Evolutionary conservation across 2,888 invertebrate species (phyloP).

Genomic region (Gonocerus acuteangulatus): DNA sequence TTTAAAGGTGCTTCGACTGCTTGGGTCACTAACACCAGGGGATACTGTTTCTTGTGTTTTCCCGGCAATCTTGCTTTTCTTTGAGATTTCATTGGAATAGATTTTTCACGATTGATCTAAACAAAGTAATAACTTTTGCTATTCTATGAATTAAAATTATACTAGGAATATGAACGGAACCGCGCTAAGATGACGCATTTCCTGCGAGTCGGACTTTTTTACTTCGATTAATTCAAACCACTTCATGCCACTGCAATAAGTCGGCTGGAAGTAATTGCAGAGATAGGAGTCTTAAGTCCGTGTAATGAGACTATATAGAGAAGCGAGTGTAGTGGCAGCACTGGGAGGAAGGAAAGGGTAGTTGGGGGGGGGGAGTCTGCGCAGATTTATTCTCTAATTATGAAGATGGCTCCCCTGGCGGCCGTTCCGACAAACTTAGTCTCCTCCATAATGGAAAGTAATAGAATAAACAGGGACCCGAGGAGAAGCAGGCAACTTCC

Average conservation of each 20-base stretch:
- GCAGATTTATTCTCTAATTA: slow-evolving; percentile 24
- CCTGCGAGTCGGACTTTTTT: not conserved
- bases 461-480: slow-evolving; percentile 19
- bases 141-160: no score
- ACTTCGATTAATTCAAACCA: no score
- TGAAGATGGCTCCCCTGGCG: slow-evolving; percentile 22
- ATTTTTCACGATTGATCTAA: no score
- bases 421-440: slow-evolving; percentile 19
- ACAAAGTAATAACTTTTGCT: no score
- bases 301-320: not conserved
- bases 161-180: no score
- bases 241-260: no score
- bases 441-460: slow-evolving; percentile 22
- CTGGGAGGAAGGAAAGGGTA: slow-evolving; percentile 1
- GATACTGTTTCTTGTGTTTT: no score
- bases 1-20: no score
- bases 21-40: no score
- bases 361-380: not conserved
- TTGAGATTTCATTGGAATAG: no score
- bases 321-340: not conserved
- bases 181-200: not conserved
- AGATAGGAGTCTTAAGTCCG: not conserved
- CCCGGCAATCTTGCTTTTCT: no score
- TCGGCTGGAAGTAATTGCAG: not conserved
- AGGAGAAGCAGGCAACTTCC: not conserved